Conservation (phyloP, 1,140 invertebrate genomes). For the Drosophila nebulosa region DNA sequence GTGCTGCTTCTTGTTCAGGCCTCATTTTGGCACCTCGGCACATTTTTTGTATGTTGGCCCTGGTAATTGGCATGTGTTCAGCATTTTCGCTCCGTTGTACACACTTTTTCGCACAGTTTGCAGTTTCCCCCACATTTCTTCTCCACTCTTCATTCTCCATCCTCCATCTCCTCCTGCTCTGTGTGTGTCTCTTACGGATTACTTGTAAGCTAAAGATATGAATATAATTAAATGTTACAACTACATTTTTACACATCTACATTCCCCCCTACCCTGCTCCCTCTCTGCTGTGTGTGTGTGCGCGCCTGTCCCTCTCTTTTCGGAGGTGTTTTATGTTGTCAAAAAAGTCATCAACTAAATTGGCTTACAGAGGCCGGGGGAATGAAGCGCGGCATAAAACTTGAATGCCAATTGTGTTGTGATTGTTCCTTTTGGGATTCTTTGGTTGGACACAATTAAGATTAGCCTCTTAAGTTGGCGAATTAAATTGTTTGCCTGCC, state of each 20-base stretch:
- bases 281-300: constrained; percentile 40
- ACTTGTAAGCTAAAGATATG: constrained; percentile 72
- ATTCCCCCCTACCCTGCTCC: constrained; percentile 11
- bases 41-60: constrained; percentile 30
- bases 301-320: constrained; percentile 8
- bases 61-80: constrained; percentile 77
- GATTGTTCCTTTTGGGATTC: constrained; percentile 37
- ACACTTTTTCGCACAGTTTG: constrained; percentile 68
- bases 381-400: constrained; percentile 35
- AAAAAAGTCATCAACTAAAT: constrained; percentile 73
- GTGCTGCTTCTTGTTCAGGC: constrained; percentile 46
- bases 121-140: constrained; percentile 37
- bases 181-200: constrained; percentile 31
- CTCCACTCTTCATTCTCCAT: background rate
- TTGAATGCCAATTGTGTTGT: constrained; percentile 53
- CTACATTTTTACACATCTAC: constrained; percentile 74
- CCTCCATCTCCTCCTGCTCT: background rate
- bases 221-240: constrained; percentile 79
- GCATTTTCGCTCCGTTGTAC: constrained; percentile 59
- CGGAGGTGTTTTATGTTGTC: constrained; percentile 46
- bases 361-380: constrained; percentile 22
- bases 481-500: constrained; percentile 69
- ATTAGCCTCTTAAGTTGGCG: constrained; percentile 68
- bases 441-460: constrained; percentile 68
- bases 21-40: constrained; percentile 76